Conservation (phyloP, 2,113 vertebrate genomes). For the Numenius arquata region DNA sequence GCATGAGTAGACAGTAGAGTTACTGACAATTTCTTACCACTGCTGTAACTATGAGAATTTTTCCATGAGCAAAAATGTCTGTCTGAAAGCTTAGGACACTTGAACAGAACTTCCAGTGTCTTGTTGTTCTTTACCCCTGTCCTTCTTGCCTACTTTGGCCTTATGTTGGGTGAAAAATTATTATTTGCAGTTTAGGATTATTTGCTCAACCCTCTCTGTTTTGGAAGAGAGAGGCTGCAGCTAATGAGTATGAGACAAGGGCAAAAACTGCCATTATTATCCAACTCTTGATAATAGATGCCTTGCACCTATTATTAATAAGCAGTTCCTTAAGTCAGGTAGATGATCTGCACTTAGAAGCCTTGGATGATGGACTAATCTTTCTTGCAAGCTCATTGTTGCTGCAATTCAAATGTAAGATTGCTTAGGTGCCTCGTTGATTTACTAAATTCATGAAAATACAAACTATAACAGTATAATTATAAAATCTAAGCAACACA, state of each 20-base stretch:
- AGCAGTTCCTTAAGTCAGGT: background rate
- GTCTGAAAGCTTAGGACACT: background rate
- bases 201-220: background rate
- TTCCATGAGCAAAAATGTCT: background rate
- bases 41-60: background rate
- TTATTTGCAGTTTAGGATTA: background rate
- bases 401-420: background rate
- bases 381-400: background rate
- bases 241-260: background rate
- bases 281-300: background rate
- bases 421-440: background rate
- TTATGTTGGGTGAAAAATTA: background rate
- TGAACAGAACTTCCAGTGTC: background rate
- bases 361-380: too few relatives aligned
- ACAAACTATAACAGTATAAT: background rate
- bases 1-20: background rate
- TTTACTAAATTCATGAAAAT: background rate
- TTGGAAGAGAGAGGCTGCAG: background rate
- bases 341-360: background rate
- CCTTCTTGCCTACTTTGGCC: background rate
- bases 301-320: background rate
- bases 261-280: background rate
- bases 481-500: background rate
- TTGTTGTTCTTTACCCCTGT: background rate
- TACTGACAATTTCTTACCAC: background rate